A percentile compares a stretch with the other conserved stretches of the same genome.
These are phyloP conservation scores for Takifugu ocellatus DNA, from an alignment of 2,797 vertebrate genomes.

Conservation along the genomic window DNA sequence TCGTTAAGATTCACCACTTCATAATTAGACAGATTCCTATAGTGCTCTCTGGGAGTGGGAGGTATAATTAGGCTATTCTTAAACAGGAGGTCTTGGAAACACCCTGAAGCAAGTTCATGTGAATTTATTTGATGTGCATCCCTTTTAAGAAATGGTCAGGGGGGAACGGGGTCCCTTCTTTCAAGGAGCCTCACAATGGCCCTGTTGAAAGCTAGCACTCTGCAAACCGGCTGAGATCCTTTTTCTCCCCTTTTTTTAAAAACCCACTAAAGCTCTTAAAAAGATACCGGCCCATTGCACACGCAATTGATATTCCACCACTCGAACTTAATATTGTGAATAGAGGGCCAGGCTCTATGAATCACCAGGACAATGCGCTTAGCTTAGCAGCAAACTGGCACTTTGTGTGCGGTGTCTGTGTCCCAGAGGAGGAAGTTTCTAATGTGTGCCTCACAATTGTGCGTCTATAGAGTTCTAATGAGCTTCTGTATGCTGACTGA, in stretches of 20 bases:
- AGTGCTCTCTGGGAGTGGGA: conserved; percentile 56
- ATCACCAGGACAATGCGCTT: conserved; percentile 76
- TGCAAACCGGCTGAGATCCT: conserved; percentile 69
- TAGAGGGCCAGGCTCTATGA: conserved; percentile 83
- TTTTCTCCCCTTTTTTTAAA: conserved; percentile 62
- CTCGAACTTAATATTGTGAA: conserved; percentile 81
- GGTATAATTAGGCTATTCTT: conserved; percentile 74
- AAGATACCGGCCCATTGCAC: conserved; percentile 74
- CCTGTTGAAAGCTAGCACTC: conserved; percentile 67
- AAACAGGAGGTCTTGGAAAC: conserved; percentile 65
- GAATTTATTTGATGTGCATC: conserved; percentile 79
- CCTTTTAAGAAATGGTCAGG: conserved; percentile 64
- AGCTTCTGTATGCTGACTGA: conserved; percentile 89
- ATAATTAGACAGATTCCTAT: conserved; percentile 65
- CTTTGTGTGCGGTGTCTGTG: conserved; percentile 86
- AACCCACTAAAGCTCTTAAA: conserved; percentile 72
- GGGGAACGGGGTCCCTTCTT: conserved; percentile 66
- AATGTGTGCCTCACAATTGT: conserved; percentile 91
- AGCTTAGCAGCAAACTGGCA: conserved; percentile 89
- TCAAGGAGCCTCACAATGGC: conserved; percentile 66
- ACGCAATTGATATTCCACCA: conserved; percentile 80
- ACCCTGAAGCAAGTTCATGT: conserved; percentile 72
- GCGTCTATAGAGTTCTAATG: conserved; percentile 98
- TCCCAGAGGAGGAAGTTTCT: conserved; percentile 88
- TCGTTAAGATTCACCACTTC: conserved; percentile 62